A percentile compares a stretch with the other conserved stretches of the same genome.
These are phyloP conservation scores for Eueremaeus valkanovi DNA, from an alignment of 2,888 invertebrate genomes.

Conservation along the genomic window DNA sequence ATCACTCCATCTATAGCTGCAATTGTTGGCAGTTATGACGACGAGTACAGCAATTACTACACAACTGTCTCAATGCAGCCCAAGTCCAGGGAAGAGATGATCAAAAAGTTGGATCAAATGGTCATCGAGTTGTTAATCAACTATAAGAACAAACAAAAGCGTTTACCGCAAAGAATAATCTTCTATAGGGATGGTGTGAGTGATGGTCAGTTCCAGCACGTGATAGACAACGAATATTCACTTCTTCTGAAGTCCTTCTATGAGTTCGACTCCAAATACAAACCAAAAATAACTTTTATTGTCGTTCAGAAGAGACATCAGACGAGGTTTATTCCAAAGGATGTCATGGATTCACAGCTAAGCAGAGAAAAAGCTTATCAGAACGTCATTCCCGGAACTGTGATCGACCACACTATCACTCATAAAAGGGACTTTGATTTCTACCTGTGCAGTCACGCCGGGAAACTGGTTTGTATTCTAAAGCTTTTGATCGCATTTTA, in stretches of 20 bases:
- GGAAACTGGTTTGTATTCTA: constrained; percentile 55
- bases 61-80: constrained; percentile 65
- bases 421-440: constrained; percentile 82
- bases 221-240: constrained; percentile 56
- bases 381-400: constrained; percentile 78
- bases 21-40: constrained; percentile 70
- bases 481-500: background rate
- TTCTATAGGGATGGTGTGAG: constrained; percentile 78
- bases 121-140: constrained; percentile 62
- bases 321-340: constrained; percentile 60
- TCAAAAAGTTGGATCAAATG: constrained; percentile 67
- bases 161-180: constrained; percentile 63
- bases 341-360: constrained; percentile 42
- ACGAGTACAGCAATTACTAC: constrained; percentile 48
- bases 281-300: constrained; percentile 79
- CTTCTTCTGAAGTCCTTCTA: constrained; percentile 52
- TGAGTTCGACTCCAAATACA: constrained; percentile 57
- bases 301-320: constrained; percentile 97
- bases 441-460: constrained; percentile 67
- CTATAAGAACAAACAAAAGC: constrained; percentile 55
- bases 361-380: constrained; percentile 49
- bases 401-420: constrained; percentile 77
- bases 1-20: constrained; percentile 60
- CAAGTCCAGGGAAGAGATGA: constrained; percentile 66
- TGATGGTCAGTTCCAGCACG: constrained; percentile 73